Evolutionary conservation across 23 tunicate species (phyloP).

Genomic region (Halocynthia aurantium): DNA sequence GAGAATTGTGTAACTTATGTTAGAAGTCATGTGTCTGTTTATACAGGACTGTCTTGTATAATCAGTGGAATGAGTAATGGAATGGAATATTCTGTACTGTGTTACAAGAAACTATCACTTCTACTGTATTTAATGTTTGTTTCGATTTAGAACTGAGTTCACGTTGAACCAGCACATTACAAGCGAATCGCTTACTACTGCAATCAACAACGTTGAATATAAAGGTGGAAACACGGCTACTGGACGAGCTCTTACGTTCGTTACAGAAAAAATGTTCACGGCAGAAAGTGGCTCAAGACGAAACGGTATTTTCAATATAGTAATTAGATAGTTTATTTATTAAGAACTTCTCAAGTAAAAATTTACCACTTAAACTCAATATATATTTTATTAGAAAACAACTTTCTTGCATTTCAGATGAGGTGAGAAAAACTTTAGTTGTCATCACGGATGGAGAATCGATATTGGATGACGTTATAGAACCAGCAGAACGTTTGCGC

Average conservation of each 20-base stretch:
- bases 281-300: slow-evolving; percentile 39
- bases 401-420: not conserved
- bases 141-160: slow-evolving; percentile 58
- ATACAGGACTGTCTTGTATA: no score
- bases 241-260: slow-evolving; percentile 73
- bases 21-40: no score
- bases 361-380: no score
- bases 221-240: slow-evolving; percentile 99
- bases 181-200: slow-evolving; percentile 42
- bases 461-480: slow-evolving; percentile 78
- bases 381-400: not conserved
- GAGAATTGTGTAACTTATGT: no score
- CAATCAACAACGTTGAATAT: slow-evolving; percentile 65
- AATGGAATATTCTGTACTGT: no score
- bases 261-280: slow-evolving; percentile 54
- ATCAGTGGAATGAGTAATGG: no score
- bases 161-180: slow-evolving; percentile 64
- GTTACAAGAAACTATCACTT: no score
- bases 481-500: slow-evolving; percentile 71
- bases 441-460: slow-evolving; percentile 99
- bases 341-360: no score
- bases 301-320: not conserved
- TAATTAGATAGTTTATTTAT: not conserved
- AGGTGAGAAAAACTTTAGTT: slow-evolving; percentile 64
- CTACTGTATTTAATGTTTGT: no score